Percentiles rank a stretch among this genome's conserved stretches.
These are phyloP conservation scores for Petrocephalus zakoni DNA, from an alignment of 2,113 vertebrate species.

Conservation along the genomic window DNA sequence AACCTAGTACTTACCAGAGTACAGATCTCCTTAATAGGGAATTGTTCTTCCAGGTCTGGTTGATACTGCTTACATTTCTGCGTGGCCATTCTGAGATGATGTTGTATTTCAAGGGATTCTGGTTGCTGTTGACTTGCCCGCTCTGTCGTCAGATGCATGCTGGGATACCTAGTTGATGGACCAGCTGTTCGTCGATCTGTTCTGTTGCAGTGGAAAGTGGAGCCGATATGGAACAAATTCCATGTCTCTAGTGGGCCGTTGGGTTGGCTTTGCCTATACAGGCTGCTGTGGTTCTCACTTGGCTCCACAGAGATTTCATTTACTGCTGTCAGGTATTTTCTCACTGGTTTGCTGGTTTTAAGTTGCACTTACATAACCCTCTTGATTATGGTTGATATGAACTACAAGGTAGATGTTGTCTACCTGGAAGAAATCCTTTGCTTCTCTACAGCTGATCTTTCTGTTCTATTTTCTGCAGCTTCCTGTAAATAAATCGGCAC, in stretches of 20 bases:
- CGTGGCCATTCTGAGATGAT: not conserved
- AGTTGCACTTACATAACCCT: not conserved
- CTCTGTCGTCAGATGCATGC: not conserved
- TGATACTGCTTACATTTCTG: not conserved
- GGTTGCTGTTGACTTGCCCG: slow-evolving; percentile 2
- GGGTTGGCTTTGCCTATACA: not conserved
- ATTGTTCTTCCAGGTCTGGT: not conserved
- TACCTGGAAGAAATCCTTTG: not conserved
- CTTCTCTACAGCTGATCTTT: not conserved
- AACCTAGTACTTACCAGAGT: not conserved
- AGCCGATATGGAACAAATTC: not conserved
- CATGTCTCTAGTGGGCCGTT: not conserved
- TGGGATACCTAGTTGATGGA: slow-evolving; percentile 3
- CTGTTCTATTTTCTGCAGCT: not conserved
- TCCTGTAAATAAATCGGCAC: not conserved
- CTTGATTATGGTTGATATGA: not conserved
- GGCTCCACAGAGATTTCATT: not conserved
- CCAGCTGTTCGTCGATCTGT: slow-evolving; percentile 12
- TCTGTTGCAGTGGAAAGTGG: not conserved
- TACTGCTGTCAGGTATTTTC: not conserved
- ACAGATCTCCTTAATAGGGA: not conserved
- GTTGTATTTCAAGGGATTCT: not conserved
- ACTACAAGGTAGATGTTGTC: not conserved
- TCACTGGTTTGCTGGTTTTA: not conserved
- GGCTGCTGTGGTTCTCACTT: not conserved